Conservation (phyloP, 1,140 invertebrate species). For the Halotydeus destructor region DNA sequence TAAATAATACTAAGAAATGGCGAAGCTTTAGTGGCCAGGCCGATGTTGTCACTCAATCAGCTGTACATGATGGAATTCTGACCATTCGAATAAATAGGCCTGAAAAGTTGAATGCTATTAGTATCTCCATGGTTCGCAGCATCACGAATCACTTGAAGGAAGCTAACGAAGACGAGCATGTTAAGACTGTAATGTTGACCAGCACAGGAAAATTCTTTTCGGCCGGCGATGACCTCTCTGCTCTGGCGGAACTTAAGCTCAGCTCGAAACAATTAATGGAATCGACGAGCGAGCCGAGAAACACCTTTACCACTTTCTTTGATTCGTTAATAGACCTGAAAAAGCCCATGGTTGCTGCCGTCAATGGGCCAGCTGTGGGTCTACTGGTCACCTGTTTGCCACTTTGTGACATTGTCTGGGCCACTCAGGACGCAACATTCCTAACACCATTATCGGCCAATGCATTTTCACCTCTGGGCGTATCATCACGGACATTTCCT, state of each 20-base stretch:
- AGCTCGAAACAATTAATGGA: conserved; percentile 20
- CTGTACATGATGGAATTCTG: too few species aligned
- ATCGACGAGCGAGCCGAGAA: conserved; percentile 25
- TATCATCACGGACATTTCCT: conserved; percentile 62
- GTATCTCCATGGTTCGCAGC: not conserved
- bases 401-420: conserved; percentile 71
- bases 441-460: conserved; percentile 58
- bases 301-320: conserved; percentile 38
- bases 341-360: conserved; percentile 62
- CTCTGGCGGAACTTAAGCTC: not conserved
- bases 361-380: conserved; percentile 87
- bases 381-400: conserved; percentile 57
- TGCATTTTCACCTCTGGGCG: conserved; percentile 57
- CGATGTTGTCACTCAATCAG: too few species aligned
- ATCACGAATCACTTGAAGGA: not conserved
- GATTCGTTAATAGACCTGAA: conserved; percentile 60
- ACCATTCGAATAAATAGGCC: not conserved
- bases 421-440: conserved; percentile 66
- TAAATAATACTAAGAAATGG: too few species aligned
- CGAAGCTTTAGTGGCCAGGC: too few species aligned
- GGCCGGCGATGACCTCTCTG: not conserved
- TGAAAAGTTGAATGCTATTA: not conserved
- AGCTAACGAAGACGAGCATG: not conserved
- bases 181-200: not conserved
- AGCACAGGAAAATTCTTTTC: not conserved